Conservation (phyloP, 1,140 invertebrate genomes). For the Zaprionus camerounensis region DNA sequence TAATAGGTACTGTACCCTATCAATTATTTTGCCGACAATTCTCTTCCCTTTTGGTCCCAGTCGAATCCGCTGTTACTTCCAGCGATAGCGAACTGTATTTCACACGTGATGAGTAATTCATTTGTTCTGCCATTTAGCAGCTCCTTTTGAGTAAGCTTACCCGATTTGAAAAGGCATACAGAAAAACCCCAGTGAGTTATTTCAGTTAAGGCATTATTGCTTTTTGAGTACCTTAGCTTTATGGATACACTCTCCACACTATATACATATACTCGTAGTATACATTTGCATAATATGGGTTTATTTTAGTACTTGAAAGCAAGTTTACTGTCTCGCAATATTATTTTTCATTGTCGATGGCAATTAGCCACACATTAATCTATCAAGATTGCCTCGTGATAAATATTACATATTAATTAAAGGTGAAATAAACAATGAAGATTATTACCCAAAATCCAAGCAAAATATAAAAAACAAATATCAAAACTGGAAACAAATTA, state of each 20-base stretch:
- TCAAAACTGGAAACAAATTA: background rate
- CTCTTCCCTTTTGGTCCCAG: background rate
- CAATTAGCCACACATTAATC: slow-evolving; percentile 17
- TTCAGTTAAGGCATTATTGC: background rate
- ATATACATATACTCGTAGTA: background rate
- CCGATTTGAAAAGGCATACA: background rate
- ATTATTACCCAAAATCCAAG: slow-evolving; percentile 2
- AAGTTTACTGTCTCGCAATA: background rate
- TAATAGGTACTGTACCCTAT: background rate
- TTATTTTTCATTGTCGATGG: slow-evolving; percentile 24
- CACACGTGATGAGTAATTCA: slow-evolving; percentile 33
- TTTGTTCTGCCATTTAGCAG: slow-evolving; percentile 27
- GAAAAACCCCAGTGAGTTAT: slow-evolving; percentile 6
- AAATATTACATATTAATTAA: slow-evolving; percentile 5
- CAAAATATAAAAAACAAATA: background rate
- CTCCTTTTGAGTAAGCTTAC: background rate
- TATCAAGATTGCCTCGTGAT: slow-evolving; percentile 6
- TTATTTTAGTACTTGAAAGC: slow-evolving; percentile 12
- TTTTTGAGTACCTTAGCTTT: slow-evolving; percentile 14
- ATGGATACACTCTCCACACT: background rate
- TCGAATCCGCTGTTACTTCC: background rate
- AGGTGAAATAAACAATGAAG: background rate
- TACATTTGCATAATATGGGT: background rate
- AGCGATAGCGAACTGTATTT: background rate
- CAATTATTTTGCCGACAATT: background rate